Conservation (phyloP, 2,888 invertebrate genomes). For the Leptodirus hochenwartii region DNA sequence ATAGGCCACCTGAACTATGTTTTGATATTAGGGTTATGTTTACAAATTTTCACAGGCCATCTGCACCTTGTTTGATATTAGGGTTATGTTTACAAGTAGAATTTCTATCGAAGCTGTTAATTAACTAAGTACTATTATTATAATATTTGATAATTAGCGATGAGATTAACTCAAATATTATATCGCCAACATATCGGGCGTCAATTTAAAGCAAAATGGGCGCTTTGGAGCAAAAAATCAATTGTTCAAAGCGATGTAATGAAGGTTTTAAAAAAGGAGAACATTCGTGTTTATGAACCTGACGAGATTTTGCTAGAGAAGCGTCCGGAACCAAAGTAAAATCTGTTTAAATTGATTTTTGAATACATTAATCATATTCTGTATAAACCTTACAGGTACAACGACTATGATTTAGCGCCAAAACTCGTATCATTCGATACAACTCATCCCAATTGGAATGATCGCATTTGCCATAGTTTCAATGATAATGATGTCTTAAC, state of each 20-base stretch:
- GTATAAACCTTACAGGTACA: neutral
- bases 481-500: conserved; percentile 44
- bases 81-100: too few species aligned
- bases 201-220: conserved; percentile 57
- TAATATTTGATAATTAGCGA: too few species aligned
- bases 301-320: conserved; percentile 35
- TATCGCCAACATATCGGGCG: conserved; percentile 52
- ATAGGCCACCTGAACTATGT: too few species aligned
- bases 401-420: conserved; percentile 25
- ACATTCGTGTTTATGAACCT: conserved; percentile 42
- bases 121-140: too few species aligned
- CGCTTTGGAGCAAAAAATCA: conserved; percentile 40
- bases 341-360: conserved; percentile 6
- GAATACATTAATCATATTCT: neutral
- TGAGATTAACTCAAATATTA: conserved; percentile 46
- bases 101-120: too few species aligned
- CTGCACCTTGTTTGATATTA: too few species aligned
- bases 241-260: conserved; percentile 36
- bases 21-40: too few species aligned
- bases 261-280: conserved; percentile 32
- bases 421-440: conserved; percentile 29
- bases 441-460: conserved; percentile 48
- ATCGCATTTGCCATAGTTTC: conserved; percentile 37
- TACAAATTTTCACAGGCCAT: too few species aligned
- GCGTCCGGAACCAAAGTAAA: conserved; percentile 14